phyloP scores from a whole-genome alignment of 2,113 vertebrate genomes.

The Syngnathoides biaculeatus region DNA sequence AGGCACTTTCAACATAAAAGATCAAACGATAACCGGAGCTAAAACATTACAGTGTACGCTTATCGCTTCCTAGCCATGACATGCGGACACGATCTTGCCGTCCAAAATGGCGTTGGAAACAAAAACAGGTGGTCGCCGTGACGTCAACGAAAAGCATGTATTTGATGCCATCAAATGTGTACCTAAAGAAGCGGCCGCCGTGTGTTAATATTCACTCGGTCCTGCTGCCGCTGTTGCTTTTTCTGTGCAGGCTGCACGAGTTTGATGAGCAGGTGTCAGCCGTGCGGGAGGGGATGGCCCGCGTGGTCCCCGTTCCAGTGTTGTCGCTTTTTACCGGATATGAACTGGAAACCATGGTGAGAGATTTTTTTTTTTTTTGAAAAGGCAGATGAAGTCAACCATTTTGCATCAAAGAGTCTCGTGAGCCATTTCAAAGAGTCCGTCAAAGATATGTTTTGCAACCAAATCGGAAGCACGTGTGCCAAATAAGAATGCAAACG shows the following conservation, averaged over 20 bases:
- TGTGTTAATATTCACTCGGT: not conserved
- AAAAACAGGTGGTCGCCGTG: too few species aligned
- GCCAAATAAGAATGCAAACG: not conserved
- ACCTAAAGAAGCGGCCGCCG: not conserved
- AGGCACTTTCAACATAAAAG: too few species aligned
- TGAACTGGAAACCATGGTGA: slow-evolving; percentile 96
- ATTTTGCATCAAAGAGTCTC: not conserved
- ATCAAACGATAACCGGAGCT: too few species aligned
- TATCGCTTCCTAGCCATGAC: too few species aligned
- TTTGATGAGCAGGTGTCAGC: slow-evolving; percentile 97
- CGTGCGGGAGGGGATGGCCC: slow-evolving; percentile 96
- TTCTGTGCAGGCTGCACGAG: slow-evolving; percentile 85
- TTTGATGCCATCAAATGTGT: not conserved
- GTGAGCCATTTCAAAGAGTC: not conserved
- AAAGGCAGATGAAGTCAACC: not conserved
- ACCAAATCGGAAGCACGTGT: too few species aligned
- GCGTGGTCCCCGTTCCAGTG: slow-evolving; percentile 92
- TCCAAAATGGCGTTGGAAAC: too few species aligned
- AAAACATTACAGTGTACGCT: too few species aligned
- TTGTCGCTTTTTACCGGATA: slow-evolving; percentile 97
- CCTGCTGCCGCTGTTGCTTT: not conserved
- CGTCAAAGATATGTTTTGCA: not conserved
- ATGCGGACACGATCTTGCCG: too few species aligned
- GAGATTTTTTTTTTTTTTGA: not conserved
- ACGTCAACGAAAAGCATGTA: too few species aligned